Percentiles rank a stretch among this genome's conserved stretches.
Conservation (phyloP, 2,888 invertebrate genomes). For the Theretra japonica region DNA sequence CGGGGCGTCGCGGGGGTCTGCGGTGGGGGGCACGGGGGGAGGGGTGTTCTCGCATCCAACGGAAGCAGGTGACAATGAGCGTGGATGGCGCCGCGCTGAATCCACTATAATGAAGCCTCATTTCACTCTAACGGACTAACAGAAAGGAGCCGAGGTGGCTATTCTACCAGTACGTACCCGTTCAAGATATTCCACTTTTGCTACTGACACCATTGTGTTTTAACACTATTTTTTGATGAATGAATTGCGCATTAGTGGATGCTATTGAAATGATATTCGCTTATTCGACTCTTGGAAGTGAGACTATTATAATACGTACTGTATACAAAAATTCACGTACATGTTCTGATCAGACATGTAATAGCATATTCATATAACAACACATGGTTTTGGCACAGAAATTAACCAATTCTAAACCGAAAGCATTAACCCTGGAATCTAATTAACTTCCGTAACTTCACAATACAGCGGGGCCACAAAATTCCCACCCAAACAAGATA, state of each 20-base stretch:
- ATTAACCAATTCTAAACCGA: no score
- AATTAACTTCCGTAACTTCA: not conserved
- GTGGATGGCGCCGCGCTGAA: conserved; percentile 39
- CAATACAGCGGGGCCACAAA: not conserved
- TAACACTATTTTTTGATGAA: conserved; percentile 1
- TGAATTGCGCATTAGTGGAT: not conserved
- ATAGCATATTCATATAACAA: no score
- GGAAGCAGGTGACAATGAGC: conserved; percentile 47
- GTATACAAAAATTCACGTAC: no score
- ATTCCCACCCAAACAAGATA: conserved; percentile 14
- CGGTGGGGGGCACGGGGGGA: not conserved
- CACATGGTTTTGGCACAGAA: not conserved
- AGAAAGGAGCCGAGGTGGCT: conserved; percentile 16
- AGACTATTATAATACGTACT: no score
- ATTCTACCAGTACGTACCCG: not conserved
- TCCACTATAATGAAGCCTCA: conserved; percentile 43
- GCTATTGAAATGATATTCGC: not conserved
- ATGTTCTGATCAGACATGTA: no score
- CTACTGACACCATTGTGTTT: not conserved
- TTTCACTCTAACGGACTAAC: conserved; percentile 35
- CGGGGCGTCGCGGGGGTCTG: not conserved
- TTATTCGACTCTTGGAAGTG: no score
- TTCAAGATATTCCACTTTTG: conserved; percentile 16
- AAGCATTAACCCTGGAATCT: not conserved
- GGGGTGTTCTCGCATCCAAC: conserved; percentile 30